Evolutionary conservation across 2,113 vertebrate species (phyloP).

Genomic region (Mola mola): DNA sequence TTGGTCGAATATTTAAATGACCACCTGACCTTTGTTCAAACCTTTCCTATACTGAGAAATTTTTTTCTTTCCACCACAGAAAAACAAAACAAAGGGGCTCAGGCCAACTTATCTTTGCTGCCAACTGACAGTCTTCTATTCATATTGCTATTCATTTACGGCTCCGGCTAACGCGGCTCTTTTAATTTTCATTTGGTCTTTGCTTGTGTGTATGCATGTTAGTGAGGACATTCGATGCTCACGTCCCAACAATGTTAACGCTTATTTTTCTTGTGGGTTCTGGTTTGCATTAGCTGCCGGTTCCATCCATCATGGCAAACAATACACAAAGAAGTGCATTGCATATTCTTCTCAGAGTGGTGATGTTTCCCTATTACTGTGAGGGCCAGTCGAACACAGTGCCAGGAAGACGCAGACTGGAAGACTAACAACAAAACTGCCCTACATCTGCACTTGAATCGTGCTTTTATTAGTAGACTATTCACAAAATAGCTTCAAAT

Average conservation of each 20-base stretch:
- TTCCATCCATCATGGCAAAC: constrained; percentile 58
- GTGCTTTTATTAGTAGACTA: too few relatives aligned
- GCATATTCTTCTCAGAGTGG: constrained; percentile 15
- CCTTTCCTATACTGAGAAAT: constrained; percentile 13
- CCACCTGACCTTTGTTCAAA: constrained; percentile 53
- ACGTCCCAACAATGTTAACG: constrained; percentile 57
- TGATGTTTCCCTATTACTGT: constrained; percentile 19
- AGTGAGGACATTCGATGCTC: constrained; percentile 23
- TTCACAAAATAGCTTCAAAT: too few relatives aligned
- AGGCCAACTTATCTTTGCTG: constrained; percentile 53
- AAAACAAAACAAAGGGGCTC: constrained; percentile 53
- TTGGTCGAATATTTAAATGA: constrained; percentile 31
- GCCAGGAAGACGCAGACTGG: neutral
- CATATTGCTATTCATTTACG: constrained; percentile 71
- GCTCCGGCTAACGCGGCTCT: constrained; percentile 59
- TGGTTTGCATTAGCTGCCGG: constrained; percentile 68
- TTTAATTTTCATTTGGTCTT: constrained; percentile 62
- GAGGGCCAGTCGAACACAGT: neutral
- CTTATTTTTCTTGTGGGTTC: constrained; percentile 61
- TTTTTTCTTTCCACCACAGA: neutral
- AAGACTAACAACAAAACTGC: neutral
- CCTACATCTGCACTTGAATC: too few relatives aligned
- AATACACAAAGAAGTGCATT: constrained; percentile 17
- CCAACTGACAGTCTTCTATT: constrained; percentile 63
- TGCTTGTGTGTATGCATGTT: constrained; percentile 14